These are phyloP conservation scores for Heterochromis multidens DNA, from an alignment of 2,113 vertebrate genomes.

Conservation along the genomic window DNA sequence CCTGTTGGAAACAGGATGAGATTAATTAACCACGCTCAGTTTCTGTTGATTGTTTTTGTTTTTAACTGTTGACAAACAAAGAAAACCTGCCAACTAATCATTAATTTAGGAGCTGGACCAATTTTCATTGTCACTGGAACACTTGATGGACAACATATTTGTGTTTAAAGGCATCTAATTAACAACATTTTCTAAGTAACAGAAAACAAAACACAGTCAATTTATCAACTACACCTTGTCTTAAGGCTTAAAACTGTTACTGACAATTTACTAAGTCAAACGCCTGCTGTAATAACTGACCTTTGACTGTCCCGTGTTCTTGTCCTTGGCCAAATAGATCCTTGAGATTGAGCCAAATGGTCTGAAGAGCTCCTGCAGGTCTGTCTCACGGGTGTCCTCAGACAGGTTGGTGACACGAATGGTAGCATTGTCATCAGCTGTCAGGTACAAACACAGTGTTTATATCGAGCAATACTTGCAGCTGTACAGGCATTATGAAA, in stretches of 20 bases:
- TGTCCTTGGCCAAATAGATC: conserved; percentile 97
- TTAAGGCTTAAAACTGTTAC: not conserved
- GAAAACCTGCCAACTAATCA: accelerated
- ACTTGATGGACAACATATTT: not conserved
- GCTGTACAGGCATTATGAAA: not conserved
- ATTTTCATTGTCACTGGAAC: not conserved
- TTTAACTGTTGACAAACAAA: not conserved
- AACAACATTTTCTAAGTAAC: not conserved
- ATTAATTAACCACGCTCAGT: not conserved
- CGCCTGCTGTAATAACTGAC: conserved; percentile 52
- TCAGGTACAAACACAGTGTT: accelerated
- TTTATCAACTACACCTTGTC: accelerated
- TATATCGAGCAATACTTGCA: not conserved
- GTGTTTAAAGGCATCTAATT: not conserved
- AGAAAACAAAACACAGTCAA: not conserved
- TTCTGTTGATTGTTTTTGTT: not conserved
- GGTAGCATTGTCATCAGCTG: conserved; percentile 95
- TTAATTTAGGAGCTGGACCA: not conserved
- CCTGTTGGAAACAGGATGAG: conserved; percentile 65
- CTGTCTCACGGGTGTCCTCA: conserved; percentile 94
- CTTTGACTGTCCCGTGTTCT: conserved; percentile 97
- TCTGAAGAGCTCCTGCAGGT: conserved; percentile 96
- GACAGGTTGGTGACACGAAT: conserved; percentile 98
- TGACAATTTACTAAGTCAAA: not conserved
- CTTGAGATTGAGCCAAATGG: conserved; percentile 97